phyloP scores from a whole-genome alignment of 2,888 invertebrate genomes.

The Iselma pallidipennis region DNA sequence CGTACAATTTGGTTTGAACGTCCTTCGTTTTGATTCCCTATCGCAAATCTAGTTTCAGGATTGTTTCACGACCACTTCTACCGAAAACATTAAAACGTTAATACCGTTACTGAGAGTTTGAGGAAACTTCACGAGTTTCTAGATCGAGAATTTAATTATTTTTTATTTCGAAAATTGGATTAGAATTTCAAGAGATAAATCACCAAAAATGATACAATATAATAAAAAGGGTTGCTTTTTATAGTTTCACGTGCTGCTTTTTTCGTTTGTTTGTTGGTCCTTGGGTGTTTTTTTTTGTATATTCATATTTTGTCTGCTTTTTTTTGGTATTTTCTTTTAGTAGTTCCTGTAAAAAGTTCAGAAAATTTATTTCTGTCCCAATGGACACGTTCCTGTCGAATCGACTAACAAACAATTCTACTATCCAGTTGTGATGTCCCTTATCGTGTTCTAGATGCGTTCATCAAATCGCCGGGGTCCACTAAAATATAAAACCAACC shows the following conservation, averaged over 20 bases:
- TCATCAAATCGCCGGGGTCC: constrained; percentile 3
- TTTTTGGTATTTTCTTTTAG: neutral
- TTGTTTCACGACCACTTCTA: neutral
- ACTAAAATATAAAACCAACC: constrained; percentile 2
- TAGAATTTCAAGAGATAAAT: neutral
- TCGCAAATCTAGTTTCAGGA: constrained; percentile 44
- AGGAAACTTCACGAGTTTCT: too few species aligned
- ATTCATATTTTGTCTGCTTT: neutral
- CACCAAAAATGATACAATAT: neutral
- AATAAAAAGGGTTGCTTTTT: too few species aligned
- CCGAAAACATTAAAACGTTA: neutral
- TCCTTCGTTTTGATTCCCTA: constrained; percentile 40
- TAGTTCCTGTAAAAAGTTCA: neutral
- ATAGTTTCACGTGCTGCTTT: too few species aligned
- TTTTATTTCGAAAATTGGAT: neutral
- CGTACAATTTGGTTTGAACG: constrained; percentile 49
- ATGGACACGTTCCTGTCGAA: constrained; percentile 2
- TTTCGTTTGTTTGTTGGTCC: too few species aligned
- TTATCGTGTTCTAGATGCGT: constrained; percentile 1
- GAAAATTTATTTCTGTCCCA: neutral
- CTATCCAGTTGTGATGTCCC: constrained; percentile 2
- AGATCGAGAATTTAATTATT: neutral
- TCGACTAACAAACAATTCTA: constrained; percentile 1
- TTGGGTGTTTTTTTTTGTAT: too few species aligned
- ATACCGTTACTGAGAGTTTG: neutral